Percentiles rank a stretch among this genome's conserved stretches.
These are phyloP conservation scores for Charanyca ferruginea DNA, from an alignment of 2,888 invertebrate genomes.

Conservation along the genomic window DNA sequence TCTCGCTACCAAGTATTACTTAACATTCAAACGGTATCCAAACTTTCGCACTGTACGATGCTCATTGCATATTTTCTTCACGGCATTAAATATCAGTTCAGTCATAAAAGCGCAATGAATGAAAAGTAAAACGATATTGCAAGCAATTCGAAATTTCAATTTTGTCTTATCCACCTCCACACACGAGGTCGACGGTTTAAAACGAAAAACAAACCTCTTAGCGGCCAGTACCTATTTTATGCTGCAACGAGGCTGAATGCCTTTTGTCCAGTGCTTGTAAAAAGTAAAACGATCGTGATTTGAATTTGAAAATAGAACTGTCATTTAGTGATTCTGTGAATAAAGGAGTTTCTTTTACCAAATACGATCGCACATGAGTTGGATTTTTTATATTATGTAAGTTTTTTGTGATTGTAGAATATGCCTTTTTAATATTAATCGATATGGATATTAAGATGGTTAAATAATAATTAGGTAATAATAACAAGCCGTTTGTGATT, in stretches of 20 bases:
- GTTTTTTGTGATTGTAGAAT: slow-evolving; percentile 18
- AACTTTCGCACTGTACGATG: background rate
- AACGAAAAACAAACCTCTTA: slow-evolving; percentile 72
- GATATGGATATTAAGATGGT: background rate
- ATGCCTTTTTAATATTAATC: slow-evolving; percentile 1
- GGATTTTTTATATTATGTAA: slow-evolving; percentile 47
- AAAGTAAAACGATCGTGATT: slow-evolving; percentile 48
- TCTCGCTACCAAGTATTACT: slow-evolving; percentile 22
- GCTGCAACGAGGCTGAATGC: slow-evolving; percentile 61
- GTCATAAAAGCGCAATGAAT: slow-evolving; percentile 21
- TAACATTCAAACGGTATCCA: background rate
- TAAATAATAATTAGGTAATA: background rate
- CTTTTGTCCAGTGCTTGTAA: slow-evolving; percentile 58
- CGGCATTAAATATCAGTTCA: rapidly evolving
- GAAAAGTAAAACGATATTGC: background rate
- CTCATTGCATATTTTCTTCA: slow-evolving; percentile 31
- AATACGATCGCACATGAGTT: slow-evolving; percentile 50
- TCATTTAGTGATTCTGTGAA: slow-evolving; percentile 55
- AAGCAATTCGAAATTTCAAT: slow-evolving; percentile 36
- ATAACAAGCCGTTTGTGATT: background rate
- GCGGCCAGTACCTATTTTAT: slow-evolving; percentile 75
- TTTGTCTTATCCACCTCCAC: slow-evolving; percentile 68
- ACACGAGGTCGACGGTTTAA: slow-evolving; percentile 71
- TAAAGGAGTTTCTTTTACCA: slow-evolving; percentile 34
- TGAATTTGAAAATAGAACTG: slow-evolving; percentile 50